A percentile compares a stretch with the other conserved stretches of the same genome.
Evolutionary conservation across 2,113 vertebrate species (phyloP).

Genomic region (Setophaga coronata): DNA sequence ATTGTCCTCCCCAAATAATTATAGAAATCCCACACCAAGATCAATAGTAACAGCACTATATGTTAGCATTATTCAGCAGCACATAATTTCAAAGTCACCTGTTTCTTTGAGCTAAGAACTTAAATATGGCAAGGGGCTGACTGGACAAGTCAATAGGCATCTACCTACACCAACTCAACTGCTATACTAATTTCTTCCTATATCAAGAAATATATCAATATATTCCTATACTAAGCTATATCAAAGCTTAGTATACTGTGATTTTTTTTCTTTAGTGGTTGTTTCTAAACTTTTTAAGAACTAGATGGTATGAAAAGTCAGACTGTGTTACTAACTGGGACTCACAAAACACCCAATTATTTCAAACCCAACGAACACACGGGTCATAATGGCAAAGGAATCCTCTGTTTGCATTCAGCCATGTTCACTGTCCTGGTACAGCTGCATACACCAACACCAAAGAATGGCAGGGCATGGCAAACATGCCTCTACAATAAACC

Average conservation of each 20-base stretch:
- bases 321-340: background rate
- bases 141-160: background rate
- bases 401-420: background rate
- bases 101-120: background rate
- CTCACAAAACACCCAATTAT: background rate
- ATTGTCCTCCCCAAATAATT: background rate
- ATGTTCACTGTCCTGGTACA: accelerated
- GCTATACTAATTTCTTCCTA: background rate
- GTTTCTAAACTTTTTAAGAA: background rate
- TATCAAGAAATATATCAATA: too few relatives aligned
- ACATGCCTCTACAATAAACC: background rate
- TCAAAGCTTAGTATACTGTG: background rate
- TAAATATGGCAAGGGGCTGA: background rate
- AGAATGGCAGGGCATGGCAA: background rate
- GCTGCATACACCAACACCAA: background rate
- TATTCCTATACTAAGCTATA: background rate
- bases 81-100: background rate
- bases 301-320: background rate
- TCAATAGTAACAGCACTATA: background rate
- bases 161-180: background rate
- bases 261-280: background rate
- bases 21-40: background rate
- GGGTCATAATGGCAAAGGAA: background rate
- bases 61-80: background rate
- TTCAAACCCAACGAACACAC: background rate